Evolutionary conservation across 2,888 invertebrate genomes (phyloP), one percentile per base, ranked within the genome.

Genomic region (Callyntrura sp.): DNA sequence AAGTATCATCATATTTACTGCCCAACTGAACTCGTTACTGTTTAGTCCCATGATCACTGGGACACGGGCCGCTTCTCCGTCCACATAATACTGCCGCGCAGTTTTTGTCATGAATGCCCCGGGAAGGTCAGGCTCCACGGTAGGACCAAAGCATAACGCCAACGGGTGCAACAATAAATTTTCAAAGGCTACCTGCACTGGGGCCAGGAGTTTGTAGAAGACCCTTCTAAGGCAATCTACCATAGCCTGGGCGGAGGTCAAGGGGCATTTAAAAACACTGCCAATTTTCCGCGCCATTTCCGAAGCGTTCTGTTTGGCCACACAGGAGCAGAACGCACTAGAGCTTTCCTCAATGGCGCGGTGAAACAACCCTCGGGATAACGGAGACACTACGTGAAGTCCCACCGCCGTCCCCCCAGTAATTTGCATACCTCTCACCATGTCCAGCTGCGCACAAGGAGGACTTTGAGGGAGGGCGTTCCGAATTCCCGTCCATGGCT

Each of bases 41-140:
- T 87, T 91, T 8, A 88, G 45, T 12, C 92, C 92, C 9, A 85
- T 85, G 0, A 92, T 88, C 91, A 91, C 91, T 0, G 92, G 91
- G 5, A 92, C 86, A 20, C 65, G 45, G 0, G 91, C 88, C 0
- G 90, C 90, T 17, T 78, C 73, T 12, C 84, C 78, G 0, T 65
- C 11, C 45, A 48, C 23, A 65, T 92, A 92, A 25, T 60, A 70
- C 17, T 91, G 57, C 28, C 81, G 84, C 12, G 92, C 90, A 0
- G 79, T 45, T n/a, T 92, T 88, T 14, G 55, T 51, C 20, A 92
- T 55, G 43, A 92, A 92, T 20, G 91, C 91, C 20, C 90, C 90
- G 17, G 76, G 79, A 43, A 88, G 78, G 6, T 70, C 25, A 8
- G 84, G 88, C 68, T 92, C 92, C 51, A 91, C 78, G 8, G 91